Base-by-base conservation (phyloP, 1,140 invertebrate species). In the Phenacoccus solenopsis region DNA sequence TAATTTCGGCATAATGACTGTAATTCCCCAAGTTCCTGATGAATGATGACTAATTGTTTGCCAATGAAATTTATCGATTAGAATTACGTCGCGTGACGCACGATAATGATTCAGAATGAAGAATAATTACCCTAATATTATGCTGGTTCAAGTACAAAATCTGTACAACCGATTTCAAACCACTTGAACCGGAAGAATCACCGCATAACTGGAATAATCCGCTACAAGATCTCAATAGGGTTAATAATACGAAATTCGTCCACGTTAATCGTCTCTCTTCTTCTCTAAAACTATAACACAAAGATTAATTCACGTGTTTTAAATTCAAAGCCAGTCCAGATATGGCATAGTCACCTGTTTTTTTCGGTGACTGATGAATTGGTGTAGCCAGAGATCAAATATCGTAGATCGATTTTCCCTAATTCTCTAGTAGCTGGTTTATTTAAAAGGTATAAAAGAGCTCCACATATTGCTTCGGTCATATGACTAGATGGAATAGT, bases 391-490 rank as follows among this genome's bases (percentile, higher is more conserved):
- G 59, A 64, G 13, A 64, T 64, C 16, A 64, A 24, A 27, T 64
- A 64, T 74, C 91, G 82, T n/a, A 96, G 79, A 75, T 91, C 88
- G 3, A 93, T 84, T 16, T 84, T 85, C 35, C 88, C 87, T 68
- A 84, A 82, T 72, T 82, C 80, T 61, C 95, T 82, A 0, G 91
- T 91, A n/a, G 85, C 81, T 0, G 93, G 93, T 78, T 88, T 86
- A 78, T 94, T 91, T n/a, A 96, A 82, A 16, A 96, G 82, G 77
- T 88, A 88, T 22, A 97, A 80, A n/a, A 97, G 79, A 5, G 93
- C 88, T 0, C 90, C 91, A 68, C 94, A 86, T 0, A 96, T 81
- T 4, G 91, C 88, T 78, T 98, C 94, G 67, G 82, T 79, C 76
- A 80, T 78, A 38, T 74, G 74, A 25, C 72, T 69, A 57, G 72